These are phyloP conservation scores for Acanthoscelides obtectus DNA, from an alignment of 2,888 invertebrate genomes.

Conservation along the genomic window DNA sequence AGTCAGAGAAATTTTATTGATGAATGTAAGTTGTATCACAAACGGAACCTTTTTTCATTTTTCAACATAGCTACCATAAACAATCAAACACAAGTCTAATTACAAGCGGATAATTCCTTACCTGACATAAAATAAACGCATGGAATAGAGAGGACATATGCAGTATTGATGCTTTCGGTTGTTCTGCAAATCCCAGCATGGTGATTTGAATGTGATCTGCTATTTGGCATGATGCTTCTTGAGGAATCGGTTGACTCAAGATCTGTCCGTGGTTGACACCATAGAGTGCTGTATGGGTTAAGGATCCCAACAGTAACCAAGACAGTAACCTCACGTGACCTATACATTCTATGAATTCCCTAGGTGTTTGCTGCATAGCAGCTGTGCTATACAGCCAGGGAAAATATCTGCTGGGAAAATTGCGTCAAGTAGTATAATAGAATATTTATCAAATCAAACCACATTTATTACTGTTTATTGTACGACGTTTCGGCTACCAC, in stretches of 20 bases:
- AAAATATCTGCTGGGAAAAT: conserved; percentile 55
- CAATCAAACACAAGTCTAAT: too few relatives aligned
- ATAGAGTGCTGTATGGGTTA: conserved; percentile 77
- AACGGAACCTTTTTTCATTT: too few relatives aligned
- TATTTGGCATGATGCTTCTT: conserved; percentile 93
- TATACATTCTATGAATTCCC: conserved; percentile 93
- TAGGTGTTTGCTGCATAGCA: conserved; percentile 70
- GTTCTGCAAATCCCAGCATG: conserved; percentile 94
- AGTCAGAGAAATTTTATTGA: too few relatives aligned
- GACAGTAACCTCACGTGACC: conserved; percentile 90
- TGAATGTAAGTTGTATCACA: too few relatives aligned
- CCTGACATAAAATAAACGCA: conserved; percentile 95
- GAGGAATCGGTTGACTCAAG: conserved; percentile 82
- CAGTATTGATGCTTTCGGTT: conserved; percentile 83
- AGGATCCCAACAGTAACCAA: conserved; percentile 94
- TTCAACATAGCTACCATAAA: too few relatives aligned
- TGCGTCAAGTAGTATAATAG: background rate
- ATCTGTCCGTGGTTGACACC: conserved; percentile 47
- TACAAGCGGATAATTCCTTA: conserved; percentile 41
- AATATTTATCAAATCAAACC: too few relatives aligned
- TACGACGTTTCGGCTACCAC: too few relatives aligned
- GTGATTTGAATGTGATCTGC: conserved; percentile 97
- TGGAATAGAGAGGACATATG: conserved; percentile 97
- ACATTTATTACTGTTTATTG: too few relatives aligned
- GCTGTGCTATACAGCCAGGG: conserved; percentile 89